Conservation (phyloP, 2,888 invertebrate species). For the Melanargia galathea region DNA sequence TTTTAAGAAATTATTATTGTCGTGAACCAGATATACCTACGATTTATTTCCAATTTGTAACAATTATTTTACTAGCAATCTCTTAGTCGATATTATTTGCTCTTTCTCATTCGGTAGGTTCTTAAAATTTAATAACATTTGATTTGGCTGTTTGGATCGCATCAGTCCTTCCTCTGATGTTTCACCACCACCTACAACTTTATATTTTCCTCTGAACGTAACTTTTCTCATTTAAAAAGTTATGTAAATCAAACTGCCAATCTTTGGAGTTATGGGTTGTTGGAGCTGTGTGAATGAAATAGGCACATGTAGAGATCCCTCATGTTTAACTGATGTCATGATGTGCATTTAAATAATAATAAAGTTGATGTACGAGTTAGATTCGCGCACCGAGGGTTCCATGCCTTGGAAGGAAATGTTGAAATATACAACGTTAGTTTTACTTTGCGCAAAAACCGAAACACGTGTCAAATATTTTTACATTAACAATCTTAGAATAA, state of each 20-base stretch:
- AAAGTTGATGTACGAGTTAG: too few relatives aligned
- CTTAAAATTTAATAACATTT: constrained; percentile 2
- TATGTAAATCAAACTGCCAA: neutral
- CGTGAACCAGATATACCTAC: neutral
- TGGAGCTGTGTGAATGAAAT: neutral
- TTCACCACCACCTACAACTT: constrained; percentile 3
- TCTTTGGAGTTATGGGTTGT: neutral
- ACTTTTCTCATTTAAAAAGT: constrained; percentile 17
- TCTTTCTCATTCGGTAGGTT: constrained; percentile 13
- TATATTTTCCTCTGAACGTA: constrained; percentile 10
- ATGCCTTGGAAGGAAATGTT: too few relatives aligned
- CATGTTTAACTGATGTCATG: too few relatives aligned
- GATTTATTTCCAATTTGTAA: neutral
- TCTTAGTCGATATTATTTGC: constrained; percentile 15
- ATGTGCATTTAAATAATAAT: too few relatives aligned
- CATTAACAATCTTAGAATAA: too few relatives aligned
- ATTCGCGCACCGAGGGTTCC: too few relatives aligned
- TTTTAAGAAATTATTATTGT: neutral
- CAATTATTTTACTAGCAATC: constrained; percentile 23
- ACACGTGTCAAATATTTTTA: too few relatives aligned
- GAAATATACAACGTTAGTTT: too few relatives aligned
- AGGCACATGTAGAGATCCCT: neutral
- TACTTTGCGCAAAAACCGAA: too few relatives aligned
- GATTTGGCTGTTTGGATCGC: neutral
- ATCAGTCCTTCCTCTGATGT: neutral